Evolutionary conservation across 2,113 vertebrate genomes (phyloP), one percentile per base, ranked within the genome.

Genomic region (Chloroceryle aenea): DNA sequence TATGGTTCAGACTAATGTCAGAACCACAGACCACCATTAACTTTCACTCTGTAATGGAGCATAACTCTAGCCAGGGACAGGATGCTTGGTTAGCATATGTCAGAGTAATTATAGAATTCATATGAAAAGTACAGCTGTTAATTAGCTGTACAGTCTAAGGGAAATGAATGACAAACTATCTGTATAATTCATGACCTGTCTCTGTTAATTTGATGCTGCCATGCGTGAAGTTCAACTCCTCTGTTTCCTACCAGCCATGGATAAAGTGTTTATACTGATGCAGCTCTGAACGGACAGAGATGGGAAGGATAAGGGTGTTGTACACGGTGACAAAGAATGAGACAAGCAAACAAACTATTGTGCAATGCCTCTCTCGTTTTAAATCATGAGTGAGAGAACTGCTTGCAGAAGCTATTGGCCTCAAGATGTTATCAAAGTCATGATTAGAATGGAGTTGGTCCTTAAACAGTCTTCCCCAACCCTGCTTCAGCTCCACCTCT

Each of bases 11-110:
- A 61, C 23, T 83, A 48, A 75, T 83, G 59, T 91, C 87, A 67
- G 38, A 85, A 66, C 48, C 62, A 82, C 32, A 79, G 86, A 72
- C 63, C 40, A 83, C 79, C 77, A 82, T 92, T 80, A 94, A 92
- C 71, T 74, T 90, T 82, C 34, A 62, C 50, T 90, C 58, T 53
- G 26, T 86, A 92, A 61, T 38, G 52, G 66, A 85, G 55, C 53
- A 52, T 73, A 67, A 30, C 62, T 63, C 34, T 36, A 58, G 63
- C 56, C 63, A 83, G 66, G 74, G 29, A 42, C 43, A 32, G 88
- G 81, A 66, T 93, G 92, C 82, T 90, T 93, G 85, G 91, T 61
- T 96, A 95, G 91, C 74, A 69, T 85, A 91, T 93, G 95, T 95
- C 92, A 87, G 88, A 56, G 71, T 94, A 89, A 95, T 97, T 95